Conservation (phyloP, 2,888 invertebrate genomes). For the Cyclophora albipunctata region DNA sequence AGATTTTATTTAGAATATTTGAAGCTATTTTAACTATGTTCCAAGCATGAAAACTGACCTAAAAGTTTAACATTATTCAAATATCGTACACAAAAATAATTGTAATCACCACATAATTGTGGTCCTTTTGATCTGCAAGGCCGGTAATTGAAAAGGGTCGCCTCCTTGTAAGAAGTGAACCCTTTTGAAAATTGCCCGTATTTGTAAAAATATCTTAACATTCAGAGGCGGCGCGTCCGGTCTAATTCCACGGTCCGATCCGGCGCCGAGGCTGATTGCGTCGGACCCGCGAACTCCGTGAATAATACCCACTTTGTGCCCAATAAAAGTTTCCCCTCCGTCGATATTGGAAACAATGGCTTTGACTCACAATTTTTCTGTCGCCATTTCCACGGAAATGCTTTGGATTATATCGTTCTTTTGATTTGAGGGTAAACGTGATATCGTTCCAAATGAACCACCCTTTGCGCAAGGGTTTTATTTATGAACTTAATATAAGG, state of each 20-base stretch:
- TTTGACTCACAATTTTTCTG: constrained; percentile 66
- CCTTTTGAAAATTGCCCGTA: constrained; percentile 66
- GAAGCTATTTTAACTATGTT: too few species aligned
- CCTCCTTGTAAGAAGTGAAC: constrained; percentile 57
- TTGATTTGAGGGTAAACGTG: constrained; percentile 66
- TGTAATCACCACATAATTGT: constrained; percentile 59
- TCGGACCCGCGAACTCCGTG: constrained; percentile 60
- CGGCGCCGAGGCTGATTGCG: constrained; percentile 53
- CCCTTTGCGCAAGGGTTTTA: constrained; percentile 26
- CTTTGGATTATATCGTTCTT: constrained; percentile 58
- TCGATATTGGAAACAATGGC: constrained; percentile 71
- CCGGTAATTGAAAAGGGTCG: constrained; percentile 64
- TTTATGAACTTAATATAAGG: constrained; percentile 25
- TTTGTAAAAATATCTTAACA: constrained; percentile 71
- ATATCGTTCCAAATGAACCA: constrained; percentile 54
- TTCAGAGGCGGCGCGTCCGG: constrained; percentile 64
- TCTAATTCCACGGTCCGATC: constrained; percentile 7
- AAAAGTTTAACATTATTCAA: too few species aligned
- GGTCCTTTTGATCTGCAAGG: constrained; percentile 51
- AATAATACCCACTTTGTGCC: constrained; percentile 72
- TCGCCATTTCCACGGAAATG: constrained; percentile 48
- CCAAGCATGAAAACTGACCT: too few species aligned
- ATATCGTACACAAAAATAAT: background rate
- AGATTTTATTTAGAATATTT: too few species aligned
- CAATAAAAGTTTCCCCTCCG: constrained; percentile 68